Percentiles rank a stretch among this genome's conserved stretches.
Evolutionary conservation across 2,113 vertebrate genomes (phyloP).

Genomic region (Clupea harengus): DNA sequence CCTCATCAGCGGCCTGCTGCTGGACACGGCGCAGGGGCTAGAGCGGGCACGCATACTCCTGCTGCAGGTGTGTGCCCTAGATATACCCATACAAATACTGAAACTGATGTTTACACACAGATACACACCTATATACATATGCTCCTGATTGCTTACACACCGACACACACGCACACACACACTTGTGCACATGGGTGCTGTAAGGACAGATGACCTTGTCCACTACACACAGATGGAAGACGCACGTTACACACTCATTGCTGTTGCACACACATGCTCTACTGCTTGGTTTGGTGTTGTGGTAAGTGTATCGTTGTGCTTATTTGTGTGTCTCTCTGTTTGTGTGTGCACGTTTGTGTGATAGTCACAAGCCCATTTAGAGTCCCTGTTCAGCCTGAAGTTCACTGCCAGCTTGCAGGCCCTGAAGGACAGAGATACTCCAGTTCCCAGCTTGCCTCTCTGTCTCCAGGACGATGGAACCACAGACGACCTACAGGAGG

Average conservation of each 20-base stretch:
- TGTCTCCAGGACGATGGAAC: conserved; percentile 75
- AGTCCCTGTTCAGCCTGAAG: conserved; percentile 76
- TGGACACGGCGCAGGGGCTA: conserved; percentile 76
- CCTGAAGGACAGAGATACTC: conserved; percentile 51
- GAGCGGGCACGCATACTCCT: conserved; percentile 68
- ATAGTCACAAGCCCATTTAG: conserved; percentile 70
- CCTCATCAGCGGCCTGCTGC: conserved; percentile 75
- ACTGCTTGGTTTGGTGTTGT: not conserved
- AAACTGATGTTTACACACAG: not conserved
- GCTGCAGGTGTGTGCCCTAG: conserved; percentile 23
- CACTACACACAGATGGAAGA: too few relatives aligned
- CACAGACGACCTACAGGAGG: conserved; percentile 57
- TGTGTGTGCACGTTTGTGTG: conserved; percentile 31
- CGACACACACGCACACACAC: too few relatives aligned
- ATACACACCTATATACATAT: not conserved
- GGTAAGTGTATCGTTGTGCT: not conserved
- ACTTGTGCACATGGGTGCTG: too few relatives aligned
- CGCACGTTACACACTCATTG: not conserved
- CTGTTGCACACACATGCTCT: not conserved
- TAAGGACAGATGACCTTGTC: too few relatives aligned
- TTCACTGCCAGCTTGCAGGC: conserved; percentile 69
- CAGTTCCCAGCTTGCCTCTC: conserved; percentile 68
- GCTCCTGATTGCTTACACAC: too few relatives aligned
- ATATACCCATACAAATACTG: too few relatives aligned
- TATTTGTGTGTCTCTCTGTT: not conserved